Base-by-base conservation (phyloP, 2,888 invertebrate genomes). In the Tromatobia lineatoria region DNA sequence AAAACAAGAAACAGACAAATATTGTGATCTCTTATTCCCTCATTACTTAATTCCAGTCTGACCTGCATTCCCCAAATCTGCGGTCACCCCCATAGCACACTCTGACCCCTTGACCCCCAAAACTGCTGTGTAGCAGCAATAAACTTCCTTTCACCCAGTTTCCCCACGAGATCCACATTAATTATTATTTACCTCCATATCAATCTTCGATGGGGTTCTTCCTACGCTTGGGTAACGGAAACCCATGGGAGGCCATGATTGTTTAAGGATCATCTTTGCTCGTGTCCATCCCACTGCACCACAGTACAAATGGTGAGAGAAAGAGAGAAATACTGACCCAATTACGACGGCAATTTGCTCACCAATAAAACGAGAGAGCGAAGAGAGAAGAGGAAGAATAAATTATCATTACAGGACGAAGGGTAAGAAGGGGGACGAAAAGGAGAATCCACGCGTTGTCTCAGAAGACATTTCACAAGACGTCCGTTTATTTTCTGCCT, bases 361-460 rank as follows among this genome's bases (percentile, higher is more conserved):
- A 42, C 71, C 50, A 20, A 61, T 34, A 34, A 34, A 25, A 69
- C 25, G 50, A 76, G 70, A 69, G 83, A 76, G 57, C 50, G 59
- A 71, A 75, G 29, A n/a, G 3, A 76, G 52, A 73, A 80, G 73
- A 77, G 80, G 73, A 80, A 83, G 77, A 80, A 83, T 83, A 83
- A 83, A 83, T 83, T 80, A 83, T 83, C 69, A 10, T 61, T 61
- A 38, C 3, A 15, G 13, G 29, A 20, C 3, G 52, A 3, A 20
- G 52, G 52, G 52, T n/a, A n/a, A n/a, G n/a, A n/a, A n/a, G n/a
- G n/a, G n/a, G n/a, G n/a, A n/a, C n/a, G 18, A 0, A 7, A 47
- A n/a, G 47, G 47, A 3, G 47, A 47, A 52, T 59, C 25, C 25
- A 13, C n/a, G 29, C n/a, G 34, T 18, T 34, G 38, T 61, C 61